Evolutionary conservation across 2,113 vertebrate species (phyloP).

Genomic region (Lutjanus erythropterus): DNA sequence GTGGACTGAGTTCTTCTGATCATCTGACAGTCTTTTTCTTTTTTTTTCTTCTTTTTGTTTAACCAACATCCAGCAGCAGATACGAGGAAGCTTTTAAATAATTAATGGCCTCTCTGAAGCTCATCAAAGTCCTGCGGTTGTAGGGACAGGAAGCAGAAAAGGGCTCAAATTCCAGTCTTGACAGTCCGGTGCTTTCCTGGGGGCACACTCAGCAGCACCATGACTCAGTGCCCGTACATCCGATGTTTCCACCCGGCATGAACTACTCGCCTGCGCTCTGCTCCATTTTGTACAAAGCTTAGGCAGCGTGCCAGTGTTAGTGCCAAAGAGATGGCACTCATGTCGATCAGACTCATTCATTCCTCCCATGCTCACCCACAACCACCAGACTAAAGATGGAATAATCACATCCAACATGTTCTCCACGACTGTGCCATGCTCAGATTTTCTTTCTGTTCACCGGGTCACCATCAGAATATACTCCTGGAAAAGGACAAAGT

Average conservation of each 20-base stretch:
- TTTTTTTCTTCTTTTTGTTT: slow-evolving; percentile 69
- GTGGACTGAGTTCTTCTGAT: slow-evolving; percentile 34
- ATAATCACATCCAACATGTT: slow-evolving; percentile 38
- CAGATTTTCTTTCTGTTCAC: not conserved
- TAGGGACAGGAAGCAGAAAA: slow-evolving; percentile 61
- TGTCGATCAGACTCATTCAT: slow-evolving; percentile 51
- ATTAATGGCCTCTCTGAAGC: slow-evolving; percentile 68
- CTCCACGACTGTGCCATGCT: not conserved
- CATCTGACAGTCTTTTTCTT: slow-evolving; percentile 33
- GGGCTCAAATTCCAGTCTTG: slow-evolving; percentile 60
- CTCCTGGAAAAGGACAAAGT: slow-evolving; percentile 7
- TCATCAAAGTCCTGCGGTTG: slow-evolving; percentile 67
- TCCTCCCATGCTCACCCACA: slow-evolving; percentile 39
- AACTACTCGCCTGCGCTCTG: slow-evolving; percentile 45
- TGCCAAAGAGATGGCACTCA: slow-evolving; percentile 55
- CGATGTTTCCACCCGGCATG: slow-evolving; percentile 52
- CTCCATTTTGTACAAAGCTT: slow-evolving; percentile 68
- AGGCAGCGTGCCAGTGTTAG: slow-evolving; percentile 43
- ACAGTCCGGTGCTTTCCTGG: slow-evolving; percentile 67
- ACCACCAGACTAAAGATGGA: slow-evolving; percentile 35
- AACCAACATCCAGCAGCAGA: slow-evolving; percentile 67
- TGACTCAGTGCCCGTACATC: slow-evolving; percentile 72
- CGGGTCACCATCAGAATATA: not conserved
- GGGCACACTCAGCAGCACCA: slow-evolving; percentile 52
- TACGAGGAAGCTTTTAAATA: slow-evolving; percentile 67